Evolutionary conservation across 2,797 vertebrate species (phyloP).

Genomic region (Enteromius fasciolatus): DNA sequence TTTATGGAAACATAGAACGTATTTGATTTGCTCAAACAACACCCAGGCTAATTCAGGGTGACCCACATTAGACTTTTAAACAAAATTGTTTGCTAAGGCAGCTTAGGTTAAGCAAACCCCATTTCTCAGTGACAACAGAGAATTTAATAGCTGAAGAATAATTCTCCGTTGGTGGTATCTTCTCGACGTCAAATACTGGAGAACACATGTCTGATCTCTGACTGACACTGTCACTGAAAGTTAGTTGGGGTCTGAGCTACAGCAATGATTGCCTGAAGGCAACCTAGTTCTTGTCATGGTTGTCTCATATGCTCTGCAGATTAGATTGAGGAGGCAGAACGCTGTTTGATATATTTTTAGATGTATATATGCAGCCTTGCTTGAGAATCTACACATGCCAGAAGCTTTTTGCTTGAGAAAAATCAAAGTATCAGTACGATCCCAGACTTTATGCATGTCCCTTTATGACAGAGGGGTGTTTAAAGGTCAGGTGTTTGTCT

Average conservation of each 20-base stretch:
- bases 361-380: conserved; percentile 1
- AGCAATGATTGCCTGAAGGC: conserved; percentile 17
- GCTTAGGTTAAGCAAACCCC: conserved; percentile 38
- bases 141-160: conserved; percentile 3
- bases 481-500: conserved; percentile 57
- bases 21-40: conserved; percentile 42
- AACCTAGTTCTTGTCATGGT: conserved; percentile 19
- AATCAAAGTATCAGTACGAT: conserved; percentile 37
- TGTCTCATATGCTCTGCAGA: conserved; percentile 23
- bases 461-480: conserved; percentile 45
- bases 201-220: conserved; percentile 28
- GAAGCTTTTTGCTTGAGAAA: conserved; percentile 15
- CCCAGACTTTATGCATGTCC: conserved; percentile 26
- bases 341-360: conserved; percentile 37
- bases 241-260: conserved; percentile 5
- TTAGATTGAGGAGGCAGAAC: conserved; percentile 24
- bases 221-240: conserved; percentile 24
- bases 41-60: conserved; percentile 20
- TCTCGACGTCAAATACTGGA: conserved; percentile 12
- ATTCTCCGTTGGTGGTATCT: conserved; percentile 24
- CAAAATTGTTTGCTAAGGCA: conserved; percentile 40
- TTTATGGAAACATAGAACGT: conserved; percentile 35
- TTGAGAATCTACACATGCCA: conserved; percentile 27
- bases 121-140: conserved; percentile 11
- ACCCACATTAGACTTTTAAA: conserved; percentile 18